Conservation (phyloP, 2,797 vertebrate species). For the Brachyrhaphis roseni region DNA sequence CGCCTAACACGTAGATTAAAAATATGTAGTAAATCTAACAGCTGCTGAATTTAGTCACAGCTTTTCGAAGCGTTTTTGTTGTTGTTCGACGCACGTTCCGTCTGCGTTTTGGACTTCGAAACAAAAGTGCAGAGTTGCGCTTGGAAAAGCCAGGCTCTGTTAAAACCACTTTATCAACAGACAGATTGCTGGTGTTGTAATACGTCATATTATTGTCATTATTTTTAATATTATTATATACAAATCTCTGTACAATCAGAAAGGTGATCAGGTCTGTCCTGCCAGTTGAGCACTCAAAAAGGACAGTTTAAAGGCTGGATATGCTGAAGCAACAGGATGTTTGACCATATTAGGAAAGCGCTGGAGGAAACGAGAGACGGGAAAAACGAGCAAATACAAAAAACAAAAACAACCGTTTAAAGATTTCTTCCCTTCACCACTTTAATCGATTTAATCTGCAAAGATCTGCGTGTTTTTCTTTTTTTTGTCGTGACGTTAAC, state of each 20-base stretch:
- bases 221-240: constrained; percentile 70
- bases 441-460: background rate
- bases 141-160: constrained; percentile 48
- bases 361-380: background rate
- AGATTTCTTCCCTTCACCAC: accelerated
- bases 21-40: background rate
- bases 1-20: constrained; percentile 4
- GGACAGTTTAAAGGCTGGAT: constrained; percentile 49
- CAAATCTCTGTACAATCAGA: constrained; percentile 75
- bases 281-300: constrained; percentile 58
- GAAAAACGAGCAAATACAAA: background rate
- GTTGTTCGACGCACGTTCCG: constrained; percentile 31
- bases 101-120: constrained; percentile 37
- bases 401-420: background rate
- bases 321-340: constrained; percentile 51
- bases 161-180: constrained; percentile 58
- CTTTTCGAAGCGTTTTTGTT: background rate
- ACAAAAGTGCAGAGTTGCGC: constrained; percentile 18
- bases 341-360: constrained; percentile 18
- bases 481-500: background rate
- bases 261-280: constrained; percentile 50
- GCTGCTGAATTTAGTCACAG: constrained; percentile 1
- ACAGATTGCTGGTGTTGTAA: constrained; percentile 78
- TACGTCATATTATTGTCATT: constrained; percentile 61
- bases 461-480: too few species aligned